phyloP scores from a whole-genome alignment of 2,888 invertebrate genomes.

The Steinernema hermaphroditum region DNA sequence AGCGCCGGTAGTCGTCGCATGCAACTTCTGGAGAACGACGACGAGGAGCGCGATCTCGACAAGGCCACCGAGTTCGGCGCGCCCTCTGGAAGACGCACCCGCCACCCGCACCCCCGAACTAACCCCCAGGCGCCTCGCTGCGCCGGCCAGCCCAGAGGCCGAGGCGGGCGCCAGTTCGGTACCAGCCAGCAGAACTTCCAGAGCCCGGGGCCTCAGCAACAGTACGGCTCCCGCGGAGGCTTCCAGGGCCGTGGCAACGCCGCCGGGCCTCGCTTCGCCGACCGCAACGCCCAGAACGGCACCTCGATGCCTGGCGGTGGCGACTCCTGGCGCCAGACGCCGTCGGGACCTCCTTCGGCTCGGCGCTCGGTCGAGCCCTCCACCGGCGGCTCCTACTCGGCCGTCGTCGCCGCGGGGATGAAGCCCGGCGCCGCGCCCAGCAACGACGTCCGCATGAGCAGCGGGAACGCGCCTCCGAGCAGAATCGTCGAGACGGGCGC shows the following conservation, averaged over 20 bases:
- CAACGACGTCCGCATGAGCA: constrained; percentile 22
- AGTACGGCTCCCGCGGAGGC: neutral
- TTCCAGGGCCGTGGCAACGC: constrained; percentile 2
- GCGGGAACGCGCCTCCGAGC: constrained; percentile 15
- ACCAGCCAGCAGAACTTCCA: neutral
- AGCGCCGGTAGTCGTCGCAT: constrained; percentile 81
- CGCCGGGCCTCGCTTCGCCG: neutral
- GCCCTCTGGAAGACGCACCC: constrained; percentile 10
- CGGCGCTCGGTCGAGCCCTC: neutral
- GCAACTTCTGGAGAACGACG: constrained; percentile 80
- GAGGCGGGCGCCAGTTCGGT: constrained; percentile 6
- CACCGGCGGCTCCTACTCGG: neutral
- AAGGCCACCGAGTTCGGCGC: constrained; percentile 42
- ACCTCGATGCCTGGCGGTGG: neutral
- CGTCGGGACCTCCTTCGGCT: neutral
- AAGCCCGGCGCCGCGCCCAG: neutral
- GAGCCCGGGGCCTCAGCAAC: neutral
- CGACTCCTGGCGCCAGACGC: neutral
- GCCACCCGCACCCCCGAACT: neutral
- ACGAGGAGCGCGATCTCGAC: constrained; percentile 69
- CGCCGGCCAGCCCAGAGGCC: neutral
- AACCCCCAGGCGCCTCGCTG: neutral
- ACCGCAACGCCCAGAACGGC: neutral
- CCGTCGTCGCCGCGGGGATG: constrained; percentile 6
- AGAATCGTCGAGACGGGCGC: constrained; percentile 6